Evolutionary conservation across 2,113 vertebrate genomes (phyloP).

Genomic region (Alligator mississippiensis): DNA sequence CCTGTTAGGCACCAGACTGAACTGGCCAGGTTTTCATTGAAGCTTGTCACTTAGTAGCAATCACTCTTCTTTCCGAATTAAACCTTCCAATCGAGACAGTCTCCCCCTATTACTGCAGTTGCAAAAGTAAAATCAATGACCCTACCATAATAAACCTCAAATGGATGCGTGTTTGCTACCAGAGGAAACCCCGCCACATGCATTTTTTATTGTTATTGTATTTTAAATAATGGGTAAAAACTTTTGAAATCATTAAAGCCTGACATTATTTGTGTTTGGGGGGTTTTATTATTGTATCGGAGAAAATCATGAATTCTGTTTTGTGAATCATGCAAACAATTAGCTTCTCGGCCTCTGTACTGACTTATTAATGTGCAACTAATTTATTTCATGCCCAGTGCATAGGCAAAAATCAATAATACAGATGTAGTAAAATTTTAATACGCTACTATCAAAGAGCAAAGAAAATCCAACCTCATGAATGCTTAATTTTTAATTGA

Average conservation of each 20-base stretch:
- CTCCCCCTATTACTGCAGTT: rapidly evolving
- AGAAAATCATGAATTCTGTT: background rate
- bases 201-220: rapidly evolving
- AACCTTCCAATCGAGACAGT: rapidly evolving
- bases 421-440: background rate
- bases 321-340: background rate
- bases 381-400: slow-evolving; percentile 1
- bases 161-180: rapidly evolving
- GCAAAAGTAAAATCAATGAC: rapidly evolving
- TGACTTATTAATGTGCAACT: background rate
- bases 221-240: background rate
- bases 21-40: background rate
- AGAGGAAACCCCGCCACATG: rapidly evolving
- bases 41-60: background rate
- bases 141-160: background rate
- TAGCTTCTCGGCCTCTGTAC: background rate
- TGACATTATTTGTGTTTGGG: background rate
- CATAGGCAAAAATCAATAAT: background rate
- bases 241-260: background rate
- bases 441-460: background rate
- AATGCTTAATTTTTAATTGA: background rate
- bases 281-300: background rate
- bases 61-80: rapidly evolving
- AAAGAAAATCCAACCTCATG: background rate
- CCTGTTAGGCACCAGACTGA: background rate